These are phyloP conservation scores for Cylindroiulus punctatus DNA, from an alignment of 2,888 invertebrate species.

Conservation along the genomic window DNA sequence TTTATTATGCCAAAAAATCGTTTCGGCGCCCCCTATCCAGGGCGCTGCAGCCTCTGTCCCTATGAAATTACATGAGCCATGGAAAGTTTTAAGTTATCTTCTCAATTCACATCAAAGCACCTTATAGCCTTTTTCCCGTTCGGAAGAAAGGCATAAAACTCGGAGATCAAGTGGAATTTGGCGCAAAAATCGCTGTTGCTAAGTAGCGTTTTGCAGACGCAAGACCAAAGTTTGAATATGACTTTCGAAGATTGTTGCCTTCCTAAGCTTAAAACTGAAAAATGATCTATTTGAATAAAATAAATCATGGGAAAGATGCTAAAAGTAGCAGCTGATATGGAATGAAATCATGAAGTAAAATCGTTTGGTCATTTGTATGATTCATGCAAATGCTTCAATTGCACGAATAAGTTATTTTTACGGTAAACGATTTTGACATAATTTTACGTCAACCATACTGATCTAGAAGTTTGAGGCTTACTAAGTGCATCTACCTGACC, in stretches of 20 bases:
- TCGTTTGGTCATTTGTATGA: too few relatives aligned
- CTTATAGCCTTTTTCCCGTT: background rate
- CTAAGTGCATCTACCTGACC: too few relatives aligned
- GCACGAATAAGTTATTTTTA: too few relatives aligned
- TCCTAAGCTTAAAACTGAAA: background rate
- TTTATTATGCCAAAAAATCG: conserved; percentile 16
- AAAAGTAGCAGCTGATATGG: too few relatives aligned
- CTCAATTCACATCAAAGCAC: conserved; percentile 8
- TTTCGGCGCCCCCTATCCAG: background rate
- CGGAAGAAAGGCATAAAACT: background rate
- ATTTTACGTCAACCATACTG: too few relatives aligned
- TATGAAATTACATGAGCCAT: conserved; percentile 11
- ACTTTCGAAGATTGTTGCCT: background rate
- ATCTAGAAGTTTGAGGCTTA: too few relatives aligned
- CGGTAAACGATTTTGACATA: too few relatives aligned
- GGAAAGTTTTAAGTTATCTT: conserved; percentile 3
- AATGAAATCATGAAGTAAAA: too few relatives aligned
- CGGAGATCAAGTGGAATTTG: conserved; percentile 20
- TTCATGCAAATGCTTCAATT: too few relatives aligned
- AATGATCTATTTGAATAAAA: background rate
- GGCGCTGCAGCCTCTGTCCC: background rate
- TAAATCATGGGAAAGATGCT: too few relatives aligned
- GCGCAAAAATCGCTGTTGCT: conserved; percentile 4
- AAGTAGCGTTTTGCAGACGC: background rate
- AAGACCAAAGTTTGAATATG: background rate